Conservation (phyloP, 1,140 invertebrate genomes). For the Drosophila nasuta region DNA sequence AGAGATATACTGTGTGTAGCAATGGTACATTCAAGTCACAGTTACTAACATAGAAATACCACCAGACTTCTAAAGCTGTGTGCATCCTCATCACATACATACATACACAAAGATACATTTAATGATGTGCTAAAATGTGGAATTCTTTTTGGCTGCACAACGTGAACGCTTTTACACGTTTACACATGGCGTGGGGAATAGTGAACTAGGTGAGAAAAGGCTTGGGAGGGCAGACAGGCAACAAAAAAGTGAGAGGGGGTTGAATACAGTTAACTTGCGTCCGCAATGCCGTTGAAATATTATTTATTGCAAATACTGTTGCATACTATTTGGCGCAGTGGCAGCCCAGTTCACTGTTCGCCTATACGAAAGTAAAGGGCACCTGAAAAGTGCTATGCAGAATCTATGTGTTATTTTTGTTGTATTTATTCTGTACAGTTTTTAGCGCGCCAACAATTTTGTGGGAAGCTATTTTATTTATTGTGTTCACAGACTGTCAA, state of each 20-base stretch:
- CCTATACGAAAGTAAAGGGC: not conserved
- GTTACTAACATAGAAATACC: not conserved
- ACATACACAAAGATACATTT: conserved; percentile 33
- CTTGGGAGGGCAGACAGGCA: not conserved
- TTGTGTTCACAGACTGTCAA: conserved; percentile 47
- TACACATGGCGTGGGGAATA: conserved; percentile 34
- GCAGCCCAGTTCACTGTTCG: conserved; percentile 24
- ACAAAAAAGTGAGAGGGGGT: not conserved
- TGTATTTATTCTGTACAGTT: conserved; percentile 40
- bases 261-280: conserved; percentile 47
- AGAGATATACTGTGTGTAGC: no score
- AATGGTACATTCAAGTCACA: not conserved
- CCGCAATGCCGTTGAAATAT: conserved; percentile 65
- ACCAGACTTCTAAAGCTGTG: not conserved
- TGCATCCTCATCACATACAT: conserved; percentile 15
- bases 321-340: conserved; percentile 63
- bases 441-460: conserved; percentile 44
- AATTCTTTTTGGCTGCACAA: conserved; percentile 50
- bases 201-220: not conserved
- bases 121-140: conserved; percentile 64
- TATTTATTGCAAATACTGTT: conserved; percentile 67
- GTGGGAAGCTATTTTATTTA: conserved; percentile 47
- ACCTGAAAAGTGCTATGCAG: not conserved
- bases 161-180: conserved; percentile 49
- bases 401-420: not conserved